Base-by-base conservation (phyloP, 2,888 invertebrate genomes). In the Agonopterix heracliana region DNA sequence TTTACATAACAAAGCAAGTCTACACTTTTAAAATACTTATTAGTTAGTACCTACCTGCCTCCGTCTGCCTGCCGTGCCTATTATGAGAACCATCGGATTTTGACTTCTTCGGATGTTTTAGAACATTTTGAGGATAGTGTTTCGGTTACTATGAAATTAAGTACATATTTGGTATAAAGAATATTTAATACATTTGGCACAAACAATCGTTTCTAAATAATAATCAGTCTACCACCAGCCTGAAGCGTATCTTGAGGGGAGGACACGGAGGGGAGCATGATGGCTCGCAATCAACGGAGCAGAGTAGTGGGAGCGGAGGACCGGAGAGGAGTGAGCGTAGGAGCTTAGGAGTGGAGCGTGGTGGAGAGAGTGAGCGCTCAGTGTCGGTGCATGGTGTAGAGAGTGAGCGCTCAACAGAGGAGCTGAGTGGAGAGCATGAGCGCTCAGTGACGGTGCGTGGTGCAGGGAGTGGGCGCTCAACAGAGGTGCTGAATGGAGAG, bases 231-330 rank as follows among this genome's bases (percentile, higher is more conserved):
- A 56, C 54, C 51, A 62, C 60, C 62, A 64, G 26, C 62, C 62
- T 2, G 62, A 52, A 45, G 61, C 62, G 50, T 64, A 64, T 17
- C 62, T 56, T 9, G 54, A 52, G 10, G 56, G 54, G 2, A 55
- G 45, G 46, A 51, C 17, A 41, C 2, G 54, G 9, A 2, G 54
- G n/a, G 47, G 50, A 3, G 54, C 51, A 49, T 49, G 41, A 45
- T 53, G 44, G 47, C 45, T 40, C 43, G 38, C 7, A 11, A 51
- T 48, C 1, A 51, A 26, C 12, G 51, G 54, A n/a, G 53, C 51
- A 13, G 44, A 49, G 26, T 26, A 26, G 41, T 43, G 46, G 34
- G 43, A 43, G n/a, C 43, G 41, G 7, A 49, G 10, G 14, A 51
- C 38, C 2, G 53, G 48, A 3, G 57, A 45, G 38, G 50, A 36